Base-by-base conservation (phyloP, 37 sponge, comb jelly and placozoan species). In the Halichondria panicea region DNA sequence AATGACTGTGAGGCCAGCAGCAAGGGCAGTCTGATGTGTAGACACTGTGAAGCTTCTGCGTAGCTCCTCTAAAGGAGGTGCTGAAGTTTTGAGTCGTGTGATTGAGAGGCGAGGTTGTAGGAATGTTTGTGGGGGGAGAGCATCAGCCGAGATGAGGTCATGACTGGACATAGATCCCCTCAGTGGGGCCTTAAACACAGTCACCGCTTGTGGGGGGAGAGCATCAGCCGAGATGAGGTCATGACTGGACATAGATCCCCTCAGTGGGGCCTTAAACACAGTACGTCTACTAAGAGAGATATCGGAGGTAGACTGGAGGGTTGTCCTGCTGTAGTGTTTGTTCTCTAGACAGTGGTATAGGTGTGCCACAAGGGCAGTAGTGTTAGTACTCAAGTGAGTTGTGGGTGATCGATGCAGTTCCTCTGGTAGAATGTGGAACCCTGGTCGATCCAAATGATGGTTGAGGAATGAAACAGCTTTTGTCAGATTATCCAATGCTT, bases 271-370 rank as follows among this genome's bases (percentile, higher is more conserved):
- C 2, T 76, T 33, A 33, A 76, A 76, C 8, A 63, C 37, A 18
- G 62, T 76, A n/a, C 55, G 36, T 8, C 32, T 32, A 33, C 58
- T 1, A 30, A 12, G 35, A 44, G 43, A 27, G n/a, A n/a, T n/a
- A 24, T 31, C 42, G 21, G 4, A 36, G 36, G 39, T 11, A 11
- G 40, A 3, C 24, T 66, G 68, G 43, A 19, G 1, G 68, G 3
- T 21, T 18, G 43, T 11, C 25, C 2, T 38, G 40, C 67, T 3
- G n/a, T n/a, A n/a, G n/a, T 35, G 8, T 31, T 72, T 37, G 13
- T 32, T 34, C 42, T 78, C 80, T 41, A 85, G 41, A 35, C 66
- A 71, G 61, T 61, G 19, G 68, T 70, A 87, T 22, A 87, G 63
- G 34, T 27, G 60, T 30, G 87, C 68, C 12, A 87, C 25, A 22